phyloP scores from a whole-genome alignment of 2,113 vertebrate genomes.

The Tursiops truncatus region DNA sequence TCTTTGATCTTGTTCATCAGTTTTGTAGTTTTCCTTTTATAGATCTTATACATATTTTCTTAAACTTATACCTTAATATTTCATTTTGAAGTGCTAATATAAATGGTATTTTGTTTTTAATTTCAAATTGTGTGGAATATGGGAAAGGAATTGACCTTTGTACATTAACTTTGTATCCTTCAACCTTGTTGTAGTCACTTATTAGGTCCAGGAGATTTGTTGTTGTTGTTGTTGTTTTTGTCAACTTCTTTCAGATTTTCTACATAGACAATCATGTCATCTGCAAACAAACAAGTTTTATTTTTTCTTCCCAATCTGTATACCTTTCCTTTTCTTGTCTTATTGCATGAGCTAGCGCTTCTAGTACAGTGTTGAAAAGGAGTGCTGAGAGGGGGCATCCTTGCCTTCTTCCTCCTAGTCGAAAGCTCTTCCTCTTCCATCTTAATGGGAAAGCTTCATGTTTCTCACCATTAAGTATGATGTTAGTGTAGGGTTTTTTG shows the following conservation, averaged over 20 bases:
- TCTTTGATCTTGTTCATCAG: not conserved
- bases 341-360: not conserved
- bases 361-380: not conserved
- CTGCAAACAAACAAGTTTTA: no score
- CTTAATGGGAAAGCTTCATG: not conserved
- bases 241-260: no score
- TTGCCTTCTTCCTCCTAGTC: not conserved
- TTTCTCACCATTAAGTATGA: not conserved
- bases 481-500: not conserved
- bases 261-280: no score
- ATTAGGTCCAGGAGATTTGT: not conserved
- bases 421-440: not conserved
- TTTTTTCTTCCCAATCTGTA: no score
- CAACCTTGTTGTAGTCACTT: not conserved
- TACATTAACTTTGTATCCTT: not conserved
- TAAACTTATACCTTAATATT: not conserved
- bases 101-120: not conserved
- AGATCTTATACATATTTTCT: not conserved
- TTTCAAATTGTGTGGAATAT: not conserved
- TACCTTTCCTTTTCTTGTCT: no score
- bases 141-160: not conserved
- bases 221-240: no score
- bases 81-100: not conserved
- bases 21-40: not conserved
- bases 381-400: not conserved